Evolutionary conservation across 2,888 invertebrate species (phyloP), one percentile per base, ranked within the genome.

Genomic region (Eulithis testata): DNA sequence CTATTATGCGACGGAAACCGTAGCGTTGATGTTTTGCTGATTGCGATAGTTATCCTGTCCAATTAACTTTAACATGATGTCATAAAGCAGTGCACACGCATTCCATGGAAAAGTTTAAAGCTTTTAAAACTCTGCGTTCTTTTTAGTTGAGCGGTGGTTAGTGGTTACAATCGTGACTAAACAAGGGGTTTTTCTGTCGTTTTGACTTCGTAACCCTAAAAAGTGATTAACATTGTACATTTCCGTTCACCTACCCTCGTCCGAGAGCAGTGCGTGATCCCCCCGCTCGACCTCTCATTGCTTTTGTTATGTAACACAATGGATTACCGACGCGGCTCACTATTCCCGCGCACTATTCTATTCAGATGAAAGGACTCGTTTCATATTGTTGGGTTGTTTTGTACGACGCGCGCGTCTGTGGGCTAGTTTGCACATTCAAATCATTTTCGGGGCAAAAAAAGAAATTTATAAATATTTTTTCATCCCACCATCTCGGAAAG

Each of bases 291-390:
- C 55, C 61, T 50, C 37, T 52, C 53, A 61, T 50, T 43, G 65
- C 65, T 60, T 63, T 65, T 65, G 53, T 65, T 61, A 53, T 56
- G 53, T 12, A 52, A 52, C 49, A 65, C 65, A 58, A 65, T 57
- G 57, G 53, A 49, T 45, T 11, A 50, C 40, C 27, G 49, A 6
- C 49, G 9, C 14, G 14, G 9, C 21, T 5, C 47, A 12, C 47
- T 47, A 47, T 47, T 49, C 49, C 21, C 49, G 37, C 45, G 49
- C 45, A 52, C 63, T 53, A 57, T 57, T 57, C 63, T 57, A 52
- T 52, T 57, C 52, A 37, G 37, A 63, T 45, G 56, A 62, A 62
- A 62, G 43, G 55, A 43, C 57, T 51, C 63, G 52, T 44, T 57
- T 57, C 45, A 50, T 47, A 53, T 63, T 63, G 57, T 63, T 44